Base-by-base conservation (phyloP, 2,888 invertebrate species). In the Acanthopleura granulata region DNA sequence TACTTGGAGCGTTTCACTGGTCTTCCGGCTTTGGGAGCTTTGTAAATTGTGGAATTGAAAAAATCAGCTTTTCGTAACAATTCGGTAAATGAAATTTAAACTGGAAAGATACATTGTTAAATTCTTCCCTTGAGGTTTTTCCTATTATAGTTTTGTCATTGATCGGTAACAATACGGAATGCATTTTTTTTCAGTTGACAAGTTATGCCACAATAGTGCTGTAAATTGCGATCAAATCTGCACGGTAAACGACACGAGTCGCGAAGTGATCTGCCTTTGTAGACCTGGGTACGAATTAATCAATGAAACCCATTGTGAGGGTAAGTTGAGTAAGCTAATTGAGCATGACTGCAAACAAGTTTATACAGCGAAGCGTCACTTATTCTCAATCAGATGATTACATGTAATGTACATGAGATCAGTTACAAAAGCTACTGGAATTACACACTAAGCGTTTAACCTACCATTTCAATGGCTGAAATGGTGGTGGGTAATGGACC, bases 131-230 rank as follows among this genome's bases (percentile, higher is more conserved):
- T 9, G 40, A 9, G 40, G 40, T 6, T 40, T 40, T 40, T 40
- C 40, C 40, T 40, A 9, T 40, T 9, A 40, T 40, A 9, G 9
- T 40, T 40, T 40, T 40, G 40, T 40, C 40, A 40, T 40, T n/a
- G n/a, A 40, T 40, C 40, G 40, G 40, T 57, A 57, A 18, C 57
- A 6, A 12, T 57, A n/a, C 22, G 18, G 18, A n/a, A 57, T 12
- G 57, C 3, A 40, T 40, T 57, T 57, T n/a, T 57, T 66, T 66
- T 14, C 66, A 66, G 66, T 66, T 22, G 66, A 66, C 29, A 27
- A 27, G 15, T 66, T 66, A 27, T 66, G 66, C 29, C 12, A 27
- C 66, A 27, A 18, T 25, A 66, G 25, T 27, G 16, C 22, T 14
- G 12, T 57, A 57, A 25, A 6, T 16, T 66, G 66, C 25, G 29